A percentile compares a stretch with the other conserved stretches of the same genome.
phyloP scores from a whole-genome alignment of 2,888 invertebrate genomes.

The Cloeon dipterum region DNA sequence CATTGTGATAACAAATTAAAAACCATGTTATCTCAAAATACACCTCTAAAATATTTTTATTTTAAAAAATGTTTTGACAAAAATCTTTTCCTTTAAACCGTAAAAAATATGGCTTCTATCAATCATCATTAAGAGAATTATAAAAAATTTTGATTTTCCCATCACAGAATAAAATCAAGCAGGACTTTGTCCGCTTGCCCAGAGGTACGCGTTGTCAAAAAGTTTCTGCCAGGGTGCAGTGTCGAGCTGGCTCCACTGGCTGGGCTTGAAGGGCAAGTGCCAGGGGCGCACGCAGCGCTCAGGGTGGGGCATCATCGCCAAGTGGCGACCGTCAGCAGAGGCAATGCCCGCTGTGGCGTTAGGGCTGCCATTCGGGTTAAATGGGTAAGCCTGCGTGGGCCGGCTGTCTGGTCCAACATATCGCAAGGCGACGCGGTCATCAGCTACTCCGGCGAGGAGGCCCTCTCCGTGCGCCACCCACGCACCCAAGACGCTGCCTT shows the following conservation, averaged over 20 bases:
- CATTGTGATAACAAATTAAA: too few relatives aligned
- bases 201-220: constrained; percentile 70
- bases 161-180: too few relatives aligned
- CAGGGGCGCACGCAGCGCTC: constrained; percentile 75
- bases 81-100: too few relatives aligned
- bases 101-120: too few relatives aligned
- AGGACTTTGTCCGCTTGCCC: constrained; percentile 28
- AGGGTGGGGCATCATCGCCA: constrained; percentile 98
- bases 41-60: too few relatives aligned
- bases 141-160: too few relatives aligned
- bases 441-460: constrained; percentile 15
- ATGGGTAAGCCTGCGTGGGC: constrained; percentile 64
- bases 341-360: constrained; percentile 76
- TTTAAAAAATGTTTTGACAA: too few relatives aligned
- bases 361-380: constrained; percentile 85
- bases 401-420: constrained; percentile 61
- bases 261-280: constrained; percentile 63
- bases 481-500: constrained; percentile 67
- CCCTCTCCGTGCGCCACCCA: constrained; percentile 98
- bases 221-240: constrained; percentile 79
- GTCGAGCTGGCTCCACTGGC: constrained; percentile 22
- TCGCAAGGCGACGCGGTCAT: constrained; percentile 47
- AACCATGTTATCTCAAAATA: too few relatives aligned
- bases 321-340: constrained; percentile 74
- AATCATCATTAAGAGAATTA: too few relatives aligned